Conservation (phyloP, 2,797 vertebrate species). For the Syngnathus acus region DNA sequence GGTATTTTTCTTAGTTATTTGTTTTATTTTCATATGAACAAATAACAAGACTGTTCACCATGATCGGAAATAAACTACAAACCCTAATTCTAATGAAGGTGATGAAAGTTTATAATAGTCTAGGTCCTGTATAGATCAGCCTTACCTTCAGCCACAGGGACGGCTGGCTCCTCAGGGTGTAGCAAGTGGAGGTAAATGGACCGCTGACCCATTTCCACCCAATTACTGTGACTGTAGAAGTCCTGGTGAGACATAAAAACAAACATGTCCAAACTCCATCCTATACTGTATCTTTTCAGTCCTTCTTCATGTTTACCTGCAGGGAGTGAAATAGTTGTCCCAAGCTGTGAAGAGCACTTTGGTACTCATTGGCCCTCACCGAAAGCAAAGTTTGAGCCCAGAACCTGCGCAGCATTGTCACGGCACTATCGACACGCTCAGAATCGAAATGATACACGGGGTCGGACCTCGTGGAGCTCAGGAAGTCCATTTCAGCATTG, state of each 20-base stretch:
- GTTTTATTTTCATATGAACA: no score
- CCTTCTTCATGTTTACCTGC: conserved; percentile 63
- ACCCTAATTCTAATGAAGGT: no score
- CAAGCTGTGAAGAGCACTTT: conserved; percentile 67
- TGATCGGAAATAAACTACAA: no score
- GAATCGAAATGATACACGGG: conserved; percentile 83
- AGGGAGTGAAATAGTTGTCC: conserved; percentile 77
- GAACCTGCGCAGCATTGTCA: conserved; percentile 51
- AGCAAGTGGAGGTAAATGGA: conserved; percentile 74
- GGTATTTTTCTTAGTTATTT: no score
- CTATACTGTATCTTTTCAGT: neutral
- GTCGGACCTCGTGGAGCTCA: conserved; percentile 65
- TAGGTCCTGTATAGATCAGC: neutral
- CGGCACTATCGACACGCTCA: conserved; percentile 64
- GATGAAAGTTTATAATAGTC: neutral
- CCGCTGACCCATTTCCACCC: conserved; percentile 79
- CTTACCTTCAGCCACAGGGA: conserved; percentile 72
- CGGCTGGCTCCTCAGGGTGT: conserved; percentile 66
- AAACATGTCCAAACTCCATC: neutral
- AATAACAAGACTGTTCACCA: no score
- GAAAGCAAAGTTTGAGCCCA: conserved; percentile 68
- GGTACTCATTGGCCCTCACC: conserved; percentile 62
- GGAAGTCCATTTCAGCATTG: conserved; percentile 79
- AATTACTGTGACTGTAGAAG: conserved; percentile 89
- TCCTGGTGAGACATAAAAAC: conserved; percentile 60